Base-by-base conservation (phyloP, 2,888 invertebrate genomes). In the Tiliacea aurago region DNA sequence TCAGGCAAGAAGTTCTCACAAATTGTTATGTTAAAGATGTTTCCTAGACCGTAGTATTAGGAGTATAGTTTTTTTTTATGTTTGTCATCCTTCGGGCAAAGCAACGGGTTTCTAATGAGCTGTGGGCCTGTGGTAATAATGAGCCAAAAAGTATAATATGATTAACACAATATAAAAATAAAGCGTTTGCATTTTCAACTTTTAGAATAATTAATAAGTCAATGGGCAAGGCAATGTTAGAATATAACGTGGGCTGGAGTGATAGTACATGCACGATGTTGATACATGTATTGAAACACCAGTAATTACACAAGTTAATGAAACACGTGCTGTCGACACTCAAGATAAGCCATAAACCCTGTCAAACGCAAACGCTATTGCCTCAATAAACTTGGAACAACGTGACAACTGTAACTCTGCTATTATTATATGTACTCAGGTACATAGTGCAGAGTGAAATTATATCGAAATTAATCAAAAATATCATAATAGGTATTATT, bases 311-410 rank as follows among this genome's bases (percentile, higher is more conserved):
- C 45, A 70, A 68, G 56, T 33, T 28, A 62, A 70, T 61, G 23
- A 79, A 70, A 65, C 63, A 75, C 70, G 80, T 83, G 81, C 67
- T 47, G 59, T 53, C 67, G 37, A 62, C 61, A 75, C 66, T 70
- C 20, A n/a, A 61, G 81, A 83, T 81, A 83, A 78, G 83, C 62
- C 58, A 13, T 70, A 69, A 74, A 59, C 55, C 51, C 68, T 62
- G 61, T 73, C 33, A 70, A 81, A 70, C 41, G 45, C 51, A 62
- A 62, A 66, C 63, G 15, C 67, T 74, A 67, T 81, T 83, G 69
- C 83, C 64, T 61, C 74, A 81, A 74, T 74, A 64, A 51, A 83
- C 65, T 49, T 73, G 33, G 23, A 58, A 67, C 69, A 78, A 77
- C 49, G 58, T 77, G 66, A 71, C 62, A 64, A 69, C 28, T 47